Evolutionary conservation across 2,888 invertebrate genomes (phyloP).

Genomic region (Apoda limacodes): DNA sequence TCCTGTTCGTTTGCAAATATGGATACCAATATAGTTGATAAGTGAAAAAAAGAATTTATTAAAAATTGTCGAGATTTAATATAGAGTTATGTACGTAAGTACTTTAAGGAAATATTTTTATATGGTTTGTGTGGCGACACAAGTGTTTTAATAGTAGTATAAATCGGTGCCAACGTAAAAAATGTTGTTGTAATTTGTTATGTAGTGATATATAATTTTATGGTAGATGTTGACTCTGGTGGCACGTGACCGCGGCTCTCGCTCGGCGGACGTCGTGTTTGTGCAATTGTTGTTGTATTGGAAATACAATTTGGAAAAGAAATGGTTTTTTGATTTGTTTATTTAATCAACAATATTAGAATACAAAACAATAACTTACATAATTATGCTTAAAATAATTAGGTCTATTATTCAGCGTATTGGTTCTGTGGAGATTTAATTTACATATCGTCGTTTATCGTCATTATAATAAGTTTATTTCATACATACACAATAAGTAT

Average conservation of each 20-base stretch:
- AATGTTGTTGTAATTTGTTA: slow-evolving; percentile 69
- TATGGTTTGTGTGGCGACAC: slow-evolving; percentile 56
- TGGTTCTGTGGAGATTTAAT: too few species aligned
- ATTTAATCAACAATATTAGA: slow-evolving; percentile 32
- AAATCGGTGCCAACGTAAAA: slow-evolving; percentile 68
- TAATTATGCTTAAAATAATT: too few species aligned
- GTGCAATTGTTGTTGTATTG: slow-evolving; percentile 65
- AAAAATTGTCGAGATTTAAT: slow-evolving; percentile 62
- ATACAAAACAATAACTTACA: slow-evolving; percentile 4
- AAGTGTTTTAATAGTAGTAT: slow-evolving; percentile 60
- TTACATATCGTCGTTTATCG: too few species aligned
- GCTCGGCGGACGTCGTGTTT: slow-evolving; percentile 38
- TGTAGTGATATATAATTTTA: slow-evolving; percentile 64
- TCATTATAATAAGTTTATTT: too few species aligned
- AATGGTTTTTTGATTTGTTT: slow-evolving; percentile 23
- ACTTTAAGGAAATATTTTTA: slow-evolving; percentile 65
- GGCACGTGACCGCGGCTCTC: slow-evolving; percentile 28
- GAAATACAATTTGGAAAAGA: slow-evolving; percentile 60
- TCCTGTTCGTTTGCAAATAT: slow-evolving; percentile 31
- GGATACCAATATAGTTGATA: slow-evolving; percentile 49
- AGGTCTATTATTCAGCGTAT: too few species aligned
- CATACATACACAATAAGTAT: too few species aligned
- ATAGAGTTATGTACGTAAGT: slow-evolving; percentile 56
- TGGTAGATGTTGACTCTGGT: slow-evolving; percentile 59
- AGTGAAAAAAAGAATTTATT: slow-evolving; percentile 55